These are phyloP conservation scores for Micromys minutus DNA, from an alignment of 2,113 vertebrate species.

Conservation along the genomic window DNA sequence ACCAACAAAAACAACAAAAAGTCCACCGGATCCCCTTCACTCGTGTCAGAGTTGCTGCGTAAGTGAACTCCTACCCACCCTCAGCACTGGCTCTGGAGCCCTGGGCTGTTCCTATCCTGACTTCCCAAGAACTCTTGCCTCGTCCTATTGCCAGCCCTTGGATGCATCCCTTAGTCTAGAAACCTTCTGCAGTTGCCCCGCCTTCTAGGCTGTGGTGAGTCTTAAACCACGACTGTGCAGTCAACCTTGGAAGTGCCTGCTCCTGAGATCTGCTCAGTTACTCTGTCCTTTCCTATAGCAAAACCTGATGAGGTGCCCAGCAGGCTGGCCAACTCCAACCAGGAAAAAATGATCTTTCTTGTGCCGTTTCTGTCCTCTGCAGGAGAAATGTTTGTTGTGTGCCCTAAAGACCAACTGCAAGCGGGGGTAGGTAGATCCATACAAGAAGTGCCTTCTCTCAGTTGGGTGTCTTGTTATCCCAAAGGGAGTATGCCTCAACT, in stretches of 20 bases:
- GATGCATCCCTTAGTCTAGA: not conserved
- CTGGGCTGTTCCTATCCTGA: not conserved
- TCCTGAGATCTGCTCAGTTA: not conserved
- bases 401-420: slow-evolving; percentile 62
- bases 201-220: not conserved
- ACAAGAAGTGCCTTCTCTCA: not conserved
- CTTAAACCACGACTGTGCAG: not conserved
- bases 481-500: not conserved
- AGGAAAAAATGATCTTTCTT: slow-evolving; percentile 61
- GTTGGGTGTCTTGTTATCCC: not conserved
- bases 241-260: not conserved
- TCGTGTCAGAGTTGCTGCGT: slow-evolving; percentile 19
- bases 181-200: not conserved
- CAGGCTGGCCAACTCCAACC: slow-evolving; percentile 58
- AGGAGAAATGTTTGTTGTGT: slow-evolving; percentile 75
- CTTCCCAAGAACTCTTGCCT: not conserved
- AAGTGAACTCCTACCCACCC: not conserved
- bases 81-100: not conserved
- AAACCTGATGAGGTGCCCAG: slow-evolving; percentile 40
- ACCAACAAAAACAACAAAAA: not conserved
- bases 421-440: slow-evolving; percentile 66
- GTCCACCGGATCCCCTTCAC: not conserved
- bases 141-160: fast-evolving
- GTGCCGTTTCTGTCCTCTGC: slow-evolving; percentile 70
- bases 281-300: slow-evolving; percentile 53